A percentile compares a stretch with the other conserved stretches of the same genome.
These are phyloP conservation scores for Brachyptera putata DNA, from an alignment of 2,888 invertebrate genomes.

Conservation along the genomic window DNA sequence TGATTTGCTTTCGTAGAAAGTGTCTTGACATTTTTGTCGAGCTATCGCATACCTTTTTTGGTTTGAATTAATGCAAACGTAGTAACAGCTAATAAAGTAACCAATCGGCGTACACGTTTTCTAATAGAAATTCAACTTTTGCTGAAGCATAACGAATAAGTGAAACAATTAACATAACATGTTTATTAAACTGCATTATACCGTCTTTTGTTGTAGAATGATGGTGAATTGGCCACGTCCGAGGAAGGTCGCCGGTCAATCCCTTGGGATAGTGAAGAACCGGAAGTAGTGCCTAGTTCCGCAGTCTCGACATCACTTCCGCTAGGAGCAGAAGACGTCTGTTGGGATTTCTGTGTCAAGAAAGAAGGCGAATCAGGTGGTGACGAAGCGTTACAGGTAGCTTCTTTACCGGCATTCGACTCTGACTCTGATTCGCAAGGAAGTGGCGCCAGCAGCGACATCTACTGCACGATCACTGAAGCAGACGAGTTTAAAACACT, in stretches of 20 bases:
- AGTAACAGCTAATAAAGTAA: too few relatives aligned
- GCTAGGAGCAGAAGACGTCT: not conserved
- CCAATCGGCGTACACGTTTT: too few relatives aligned
- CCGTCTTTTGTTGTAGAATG: slow-evolving; percentile 16
- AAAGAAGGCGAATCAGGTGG: not conserved
- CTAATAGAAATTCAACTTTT: too few relatives aligned
- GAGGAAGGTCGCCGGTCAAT: slow-evolving; percentile 6
- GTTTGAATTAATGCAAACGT: too few relatives aligned
- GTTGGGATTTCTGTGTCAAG: slow-evolving; percentile 22
- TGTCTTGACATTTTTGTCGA: too few relatives aligned
- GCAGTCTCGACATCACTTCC: not conserved
- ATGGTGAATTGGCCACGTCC: not conserved
- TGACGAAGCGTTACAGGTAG: not conserved
- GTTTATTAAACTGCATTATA: too few relatives aligned
- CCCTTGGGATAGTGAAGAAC: not conserved
- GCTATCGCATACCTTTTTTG: too few relatives aligned
- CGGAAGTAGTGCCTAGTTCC: not conserved
- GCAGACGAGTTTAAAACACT: not conserved
- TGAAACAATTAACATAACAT: too few relatives aligned
- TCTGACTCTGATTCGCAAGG: not conserved
- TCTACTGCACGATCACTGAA: slow-evolving; percentile 8
- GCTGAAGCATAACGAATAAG: too few relatives aligned
- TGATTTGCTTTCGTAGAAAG: too few relatives aligned
- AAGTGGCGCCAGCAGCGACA: not conserved
- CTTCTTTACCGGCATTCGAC: not conserved